Base-by-base conservation (phyloP, 2,113 vertebrate genomes). In the Corvus hawaiiensis region DNA sequence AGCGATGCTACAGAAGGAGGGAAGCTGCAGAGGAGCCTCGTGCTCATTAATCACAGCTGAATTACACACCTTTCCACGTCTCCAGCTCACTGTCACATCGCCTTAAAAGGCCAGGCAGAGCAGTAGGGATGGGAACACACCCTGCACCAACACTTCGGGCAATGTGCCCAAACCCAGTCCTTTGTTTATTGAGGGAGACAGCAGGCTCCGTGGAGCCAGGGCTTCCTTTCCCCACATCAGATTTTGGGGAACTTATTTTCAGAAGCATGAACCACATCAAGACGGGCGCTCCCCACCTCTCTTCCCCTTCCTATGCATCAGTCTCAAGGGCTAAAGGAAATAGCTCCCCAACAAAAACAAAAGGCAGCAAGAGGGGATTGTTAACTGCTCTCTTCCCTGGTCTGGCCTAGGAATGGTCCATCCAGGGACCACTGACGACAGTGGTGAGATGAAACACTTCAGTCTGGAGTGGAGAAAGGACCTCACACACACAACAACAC, bases 101-200 rank as follows among this genome's bases (percentile, higher is more conserved):
- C 94, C 96, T 96, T 96, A 97, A 93, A 97, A 96, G 96, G 95
- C 86, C 96, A 97, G 80, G 96, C 90, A 94, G 88, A 96, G 94
- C 87, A 68, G 88, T 43, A 39, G 87, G 92, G 94, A 84, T 8
- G 49, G 89, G 90, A 95, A 92, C 20, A 83, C 92, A 95, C 92
- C 92, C 94, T 93, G 93, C 92, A 93, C 96, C 95, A 96, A 86
- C 94, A 93, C 66, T 72, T 68, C 5, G 88, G 96, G 96, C 96
- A 95, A 35, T 66, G 7, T 96, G 96, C 93, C 96, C 93, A 90
- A 85, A 86, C 3, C 76, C 93, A 93, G 92, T 67, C 91, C 85
- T 96, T 96, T 96, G 95, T 96, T 96, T 87, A 90, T 54, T 84
- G 88, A 96, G 94, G 94, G 93, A 96, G 90, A 95, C 83, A 95